Percentiles rank a stretch among this genome's conserved stretches.
Evolutionary conservation across 2,113 vertebrate species (phyloP).

Genomic region (Dicentrarchus labrax): DNA sequence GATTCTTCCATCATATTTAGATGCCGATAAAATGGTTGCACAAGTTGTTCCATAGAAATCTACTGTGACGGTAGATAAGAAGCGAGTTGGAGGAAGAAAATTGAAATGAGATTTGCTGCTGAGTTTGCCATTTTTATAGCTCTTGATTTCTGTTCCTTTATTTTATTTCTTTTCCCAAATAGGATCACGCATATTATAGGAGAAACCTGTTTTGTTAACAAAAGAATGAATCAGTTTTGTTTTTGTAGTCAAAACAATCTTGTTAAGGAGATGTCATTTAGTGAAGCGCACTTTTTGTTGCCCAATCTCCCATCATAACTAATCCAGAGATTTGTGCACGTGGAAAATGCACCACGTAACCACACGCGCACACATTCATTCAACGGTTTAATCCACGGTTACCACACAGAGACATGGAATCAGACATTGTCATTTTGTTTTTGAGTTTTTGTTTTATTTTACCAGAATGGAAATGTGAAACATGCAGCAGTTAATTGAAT

Average conservation of each 20-base stretch:
- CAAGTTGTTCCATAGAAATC: conserved; percentile 61
- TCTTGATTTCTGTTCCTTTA: conserved; percentile 62
- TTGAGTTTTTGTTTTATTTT: conserved; percentile 37
- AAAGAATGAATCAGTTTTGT: conserved; percentile 59
- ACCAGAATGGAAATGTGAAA: conserved; percentile 74
- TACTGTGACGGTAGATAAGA: conserved; percentile 60
- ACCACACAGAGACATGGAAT: conserved; percentile 37
- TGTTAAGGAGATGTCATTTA: conserved; percentile 70
- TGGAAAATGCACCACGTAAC: conserved; percentile 18
- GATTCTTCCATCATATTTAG: conserved; percentile 65
- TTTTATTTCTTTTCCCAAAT: conserved; percentile 38
- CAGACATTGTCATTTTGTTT: conserved; percentile 44
- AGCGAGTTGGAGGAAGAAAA: conserved; percentile 43
- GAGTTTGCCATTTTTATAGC: conserved; percentile 78
- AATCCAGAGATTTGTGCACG: conserved; percentile 55
- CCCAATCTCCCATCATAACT: conserved; percentile 52
- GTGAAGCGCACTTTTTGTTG: conserved; percentile 64
- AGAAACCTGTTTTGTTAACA: conserved; percentile 65
- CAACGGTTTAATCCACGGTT: conserved; percentile 60
- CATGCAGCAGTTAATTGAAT: conserved; percentile 72
- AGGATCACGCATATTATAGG: conserved; percentile 66
- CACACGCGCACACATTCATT: conserved; percentile 14
- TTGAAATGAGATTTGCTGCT: conserved; percentile 81
- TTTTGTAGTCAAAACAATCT: conserved; percentile 76
- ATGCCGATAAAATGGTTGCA: conserved; percentile 56